These are phyloP conservation scores for Drosophila repletoides DNA, from an alignment of 1,140 invertebrate species.

Conservation along the genomic window DNA sequence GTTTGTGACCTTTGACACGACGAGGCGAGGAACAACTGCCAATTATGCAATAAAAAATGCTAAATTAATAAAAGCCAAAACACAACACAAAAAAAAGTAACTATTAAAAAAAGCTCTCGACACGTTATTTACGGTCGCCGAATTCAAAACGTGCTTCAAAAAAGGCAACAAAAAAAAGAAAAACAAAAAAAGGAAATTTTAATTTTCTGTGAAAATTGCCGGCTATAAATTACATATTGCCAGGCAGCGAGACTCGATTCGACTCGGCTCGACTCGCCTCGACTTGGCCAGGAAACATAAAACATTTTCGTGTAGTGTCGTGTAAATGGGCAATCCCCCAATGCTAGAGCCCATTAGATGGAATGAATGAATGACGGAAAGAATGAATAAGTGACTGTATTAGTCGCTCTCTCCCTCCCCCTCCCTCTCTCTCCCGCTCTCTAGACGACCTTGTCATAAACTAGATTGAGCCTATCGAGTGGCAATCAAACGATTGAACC, in stretches of 20 bases:
- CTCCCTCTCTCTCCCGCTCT: no score
- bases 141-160: conserved; percentile 41
- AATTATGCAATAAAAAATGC: conserved; percentile 70
- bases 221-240: conserved; percentile 60
- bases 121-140: conserved; percentile 42
- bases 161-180: background rate
- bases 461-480: conserved; percentile 28
- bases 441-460: conserved; percentile 39
- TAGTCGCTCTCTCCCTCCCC: no score
- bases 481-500: conserved; percentile 1
- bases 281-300: conserved; percentile 43
- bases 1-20: conserved; percentile 53
- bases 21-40: conserved; percentile 53
- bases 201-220: conserved; percentile 59
- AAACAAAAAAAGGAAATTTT: conserved; percentile 28
- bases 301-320: conserved; percentile 55
- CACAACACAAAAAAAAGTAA: conserved; percentile 21
- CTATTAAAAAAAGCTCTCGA: conserved; percentile 40
- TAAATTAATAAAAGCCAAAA: conserved; percentile 59
- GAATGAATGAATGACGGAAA: conserved; percentile 18
- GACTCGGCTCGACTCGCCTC: conserved; percentile 10
- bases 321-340: conserved; percentile 35
- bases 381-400: background rate
- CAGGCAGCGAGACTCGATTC: background rate
- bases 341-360: conserved; percentile 28